Conservation (phyloP, 2,888 invertebrate species). For the Ditula angustiorana region DNA sequence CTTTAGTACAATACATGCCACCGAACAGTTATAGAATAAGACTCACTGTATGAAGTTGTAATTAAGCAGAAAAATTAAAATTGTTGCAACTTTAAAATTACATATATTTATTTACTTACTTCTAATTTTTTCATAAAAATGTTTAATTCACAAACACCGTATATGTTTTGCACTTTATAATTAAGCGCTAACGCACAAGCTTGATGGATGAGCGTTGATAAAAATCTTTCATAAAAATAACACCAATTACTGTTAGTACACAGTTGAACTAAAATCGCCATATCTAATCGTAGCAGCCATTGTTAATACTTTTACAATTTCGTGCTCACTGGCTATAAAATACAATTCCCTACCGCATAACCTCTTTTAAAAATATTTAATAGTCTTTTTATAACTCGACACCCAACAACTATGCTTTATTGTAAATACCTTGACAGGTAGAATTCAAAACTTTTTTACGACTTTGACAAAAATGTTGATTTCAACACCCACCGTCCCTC, state of each 20-base stretch:
- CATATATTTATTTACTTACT: too few species aligned
- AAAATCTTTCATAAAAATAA: slow-evolving; percentile 3
- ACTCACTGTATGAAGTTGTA: too few species aligned
- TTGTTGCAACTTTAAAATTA: too few species aligned
- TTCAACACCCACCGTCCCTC: slow-evolving; percentile 8
- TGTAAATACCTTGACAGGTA: slow-evolving; percentile 14
- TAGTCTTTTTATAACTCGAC: slow-evolving; percentile 15
- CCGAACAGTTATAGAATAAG: too few species aligned
- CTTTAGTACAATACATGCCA: too few species aligned
- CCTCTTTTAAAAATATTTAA: slow-evolving; percentile 11
- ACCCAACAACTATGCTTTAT: slow-evolving; percentile 14
- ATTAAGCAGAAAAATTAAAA: too few species aligned
- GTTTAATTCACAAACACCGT: not conserved
- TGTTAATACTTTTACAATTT: slow-evolving; percentile 18
- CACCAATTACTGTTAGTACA: slow-evolving; percentile 6
- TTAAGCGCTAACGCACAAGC: not conserved
- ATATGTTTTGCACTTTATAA: not conserved
- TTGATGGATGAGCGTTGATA: not conserved
- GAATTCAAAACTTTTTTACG: slow-evolving; percentile 9
- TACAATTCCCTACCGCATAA: slow-evolving; percentile 12
- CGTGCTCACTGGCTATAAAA: slow-evolving; percentile 24
- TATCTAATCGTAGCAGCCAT: slow-evolving; percentile 1
- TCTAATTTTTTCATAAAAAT: too few species aligned
- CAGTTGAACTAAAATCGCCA: slow-evolving; percentile 38
- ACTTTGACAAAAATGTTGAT: slow-evolving; percentile 11